Conservation (phyloP, 2,888 invertebrate genomes). For the Harpalus rubripes region DNA sequence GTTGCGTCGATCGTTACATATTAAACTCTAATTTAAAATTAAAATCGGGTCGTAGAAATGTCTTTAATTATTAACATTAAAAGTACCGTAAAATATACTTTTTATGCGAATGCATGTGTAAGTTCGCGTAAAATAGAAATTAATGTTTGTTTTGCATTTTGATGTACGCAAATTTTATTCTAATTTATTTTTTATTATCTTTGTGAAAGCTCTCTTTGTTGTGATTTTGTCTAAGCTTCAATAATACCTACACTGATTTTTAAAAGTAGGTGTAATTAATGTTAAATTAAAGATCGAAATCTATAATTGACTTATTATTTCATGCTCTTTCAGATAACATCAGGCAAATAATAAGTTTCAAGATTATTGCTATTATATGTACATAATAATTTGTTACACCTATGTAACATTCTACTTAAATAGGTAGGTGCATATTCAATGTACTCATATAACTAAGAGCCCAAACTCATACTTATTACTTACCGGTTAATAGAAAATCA, state of each 20-base stretch:
- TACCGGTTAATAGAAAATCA: too few species aligned
- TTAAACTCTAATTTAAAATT: slow-evolving; percentile 47
- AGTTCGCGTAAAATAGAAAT: not conserved
- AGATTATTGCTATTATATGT: slow-evolving; percentile 22
- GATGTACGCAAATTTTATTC: not conserved
- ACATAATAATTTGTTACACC: not conserved
- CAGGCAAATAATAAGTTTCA: slow-evolving; percentile 13
- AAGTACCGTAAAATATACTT: slow-evolving; percentile 20
- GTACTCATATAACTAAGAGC: too few species aligned
- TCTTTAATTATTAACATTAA: slow-evolving; percentile 42
- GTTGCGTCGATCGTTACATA: slow-evolving; percentile 50
- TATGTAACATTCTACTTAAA: not conserved
- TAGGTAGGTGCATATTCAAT: too few species aligned
- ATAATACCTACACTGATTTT: not conserved
- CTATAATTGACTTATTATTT: slow-evolving; percentile 46
- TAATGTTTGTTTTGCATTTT: not conserved
- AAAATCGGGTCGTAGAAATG: slow-evolving; percentile 26
- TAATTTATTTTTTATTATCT: too few species aligned
- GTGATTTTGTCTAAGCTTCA: not conserved
- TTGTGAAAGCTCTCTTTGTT: not conserved
- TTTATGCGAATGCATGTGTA: slow-evolving; percentile 15
- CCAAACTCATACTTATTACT: too few species aligned
- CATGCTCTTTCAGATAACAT: slow-evolving; percentile 23
- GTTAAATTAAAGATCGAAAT: slow-evolving; percentile 35
- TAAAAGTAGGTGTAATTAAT: not conserved